A percentile compares a stretch with the other conserved stretches of the same genome.
These are phyloP conservation scores for Eubucco bourcierii DNA, from an alignment of 2,113 vertebrate species.

Conservation along the genomic window DNA sequence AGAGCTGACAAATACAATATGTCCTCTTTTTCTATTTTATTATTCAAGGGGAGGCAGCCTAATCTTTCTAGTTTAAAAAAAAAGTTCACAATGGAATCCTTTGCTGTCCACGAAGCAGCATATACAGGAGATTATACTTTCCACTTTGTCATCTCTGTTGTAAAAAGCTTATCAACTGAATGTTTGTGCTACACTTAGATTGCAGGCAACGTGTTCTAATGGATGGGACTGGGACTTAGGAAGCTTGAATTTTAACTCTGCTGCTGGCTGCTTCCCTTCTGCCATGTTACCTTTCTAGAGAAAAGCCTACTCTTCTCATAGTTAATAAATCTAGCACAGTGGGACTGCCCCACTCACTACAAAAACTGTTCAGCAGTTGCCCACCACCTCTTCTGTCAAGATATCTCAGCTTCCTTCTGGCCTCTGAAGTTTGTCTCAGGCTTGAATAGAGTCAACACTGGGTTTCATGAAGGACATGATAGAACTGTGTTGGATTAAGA, in stretches of 20 bases:
- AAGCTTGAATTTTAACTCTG: slow-evolving; percentile 26
- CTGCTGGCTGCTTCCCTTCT: not conserved
- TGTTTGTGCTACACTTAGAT: slow-evolving; percentile 17
- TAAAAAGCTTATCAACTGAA: slow-evolving; percentile 44
- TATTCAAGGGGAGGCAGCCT: not conserved
- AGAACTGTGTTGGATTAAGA: not conserved
- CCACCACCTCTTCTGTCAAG: not conserved
- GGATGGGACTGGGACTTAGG: not conserved
- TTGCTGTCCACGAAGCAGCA: slow-evolving; percentile 4
- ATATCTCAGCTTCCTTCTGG: not conserved
- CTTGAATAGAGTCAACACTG: not conserved
- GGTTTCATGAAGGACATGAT: not conserved
- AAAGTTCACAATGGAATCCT: not conserved
- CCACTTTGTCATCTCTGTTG: slow-evolving; percentile 17
- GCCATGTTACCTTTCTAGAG: not conserved
- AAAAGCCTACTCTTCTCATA: not conserved
- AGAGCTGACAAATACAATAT: slow-evolving; percentile 5
- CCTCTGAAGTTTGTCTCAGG: not conserved
- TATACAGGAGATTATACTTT: slow-evolving; percentile 37
- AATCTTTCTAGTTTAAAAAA: not conserved
- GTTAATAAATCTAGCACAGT: not conserved
- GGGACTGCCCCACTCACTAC: not conserved
- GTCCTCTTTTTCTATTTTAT: not conserved
- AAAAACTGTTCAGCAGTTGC: not conserved
- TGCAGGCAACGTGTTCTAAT: not conserved